Percentiles rank a stretch among this genome's conserved stretches.
Conservation (phyloP, 2,113 vertebrate genomes). For the Sturnira hondurensis region DNA sequence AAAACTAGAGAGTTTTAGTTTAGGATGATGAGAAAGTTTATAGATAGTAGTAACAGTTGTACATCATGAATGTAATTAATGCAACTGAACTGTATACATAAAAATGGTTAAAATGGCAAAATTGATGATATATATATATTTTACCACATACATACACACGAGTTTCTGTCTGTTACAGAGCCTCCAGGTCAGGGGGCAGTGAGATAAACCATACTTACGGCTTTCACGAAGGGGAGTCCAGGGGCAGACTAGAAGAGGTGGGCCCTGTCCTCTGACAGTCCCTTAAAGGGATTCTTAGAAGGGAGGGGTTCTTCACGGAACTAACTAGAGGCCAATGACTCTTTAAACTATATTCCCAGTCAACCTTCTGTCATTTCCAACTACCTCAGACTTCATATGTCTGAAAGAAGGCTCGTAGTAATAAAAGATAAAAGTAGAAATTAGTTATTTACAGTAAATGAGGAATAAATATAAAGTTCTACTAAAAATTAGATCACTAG, state of each 20-base stretch:
- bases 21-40: background rate
- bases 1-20: background rate
- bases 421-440: conserved; percentile 1
- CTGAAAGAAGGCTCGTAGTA: background rate
- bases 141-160: background rate
- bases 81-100: background rate
- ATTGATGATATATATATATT: background rate
- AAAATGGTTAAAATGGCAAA: background rate
- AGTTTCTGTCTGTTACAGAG: background rate
- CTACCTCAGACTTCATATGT: background rate
- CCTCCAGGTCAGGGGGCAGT: background rate
- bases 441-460: background rate
- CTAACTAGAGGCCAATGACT: background rate
- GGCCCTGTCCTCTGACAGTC: background rate
- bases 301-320: background rate
- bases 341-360: background rate
- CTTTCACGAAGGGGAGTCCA: background rate
- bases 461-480: background rate
- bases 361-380: background rate
- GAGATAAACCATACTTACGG: background rate
- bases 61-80: background rate
- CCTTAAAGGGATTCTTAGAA: background rate
- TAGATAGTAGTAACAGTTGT: background rate
- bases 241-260: background rate
- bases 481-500: background rate